Percentiles rank a stretch among this genome's conserved stretches.
These are phyloP conservation scores for Cloeon dipterum DNA, from an alignment of 2,888 invertebrate genomes.

Conservation along the genomic window DNA sequence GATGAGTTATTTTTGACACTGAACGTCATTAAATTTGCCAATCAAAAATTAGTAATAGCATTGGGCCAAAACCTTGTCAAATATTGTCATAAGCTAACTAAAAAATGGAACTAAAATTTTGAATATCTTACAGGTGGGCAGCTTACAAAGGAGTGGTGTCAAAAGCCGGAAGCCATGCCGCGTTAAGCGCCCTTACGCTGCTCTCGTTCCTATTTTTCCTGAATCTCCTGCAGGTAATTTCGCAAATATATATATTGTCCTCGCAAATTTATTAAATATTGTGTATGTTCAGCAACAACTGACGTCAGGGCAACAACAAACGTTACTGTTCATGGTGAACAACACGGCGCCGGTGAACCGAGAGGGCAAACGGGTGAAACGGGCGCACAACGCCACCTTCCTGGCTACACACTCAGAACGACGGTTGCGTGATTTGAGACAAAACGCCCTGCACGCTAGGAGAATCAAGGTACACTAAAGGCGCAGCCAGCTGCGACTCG, in stretches of 20 bases:
- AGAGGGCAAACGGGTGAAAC: no score
- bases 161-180: conserved; percentile 19
- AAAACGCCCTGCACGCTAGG: no score
- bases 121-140: no score
- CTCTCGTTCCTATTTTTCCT: conserved; percentile 67
- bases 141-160: no score
- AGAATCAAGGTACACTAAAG: no score
- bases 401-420: not conserved
- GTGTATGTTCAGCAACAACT: not conserved
- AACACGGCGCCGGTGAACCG: not conserved
- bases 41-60: no score
- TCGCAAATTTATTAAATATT: not conserved
- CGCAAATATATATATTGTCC: not conserved
- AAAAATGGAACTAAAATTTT: no score
- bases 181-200: conserved; percentile 55
- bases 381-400: not conserved
- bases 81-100: no score
- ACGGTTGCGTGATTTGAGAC: not conserved
- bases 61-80: no score
- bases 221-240: conserved; percentile 35
- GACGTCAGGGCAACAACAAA: not conserved
- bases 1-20: no score
- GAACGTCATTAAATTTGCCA: no score
- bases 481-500: no score
- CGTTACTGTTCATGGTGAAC: not conserved